Evolutionary conservation across 2,113 vertebrate species (phyloP), one percentile per base, ranked within the genome.

Genomic region (Nerophis lumbriciformis): DNA sequence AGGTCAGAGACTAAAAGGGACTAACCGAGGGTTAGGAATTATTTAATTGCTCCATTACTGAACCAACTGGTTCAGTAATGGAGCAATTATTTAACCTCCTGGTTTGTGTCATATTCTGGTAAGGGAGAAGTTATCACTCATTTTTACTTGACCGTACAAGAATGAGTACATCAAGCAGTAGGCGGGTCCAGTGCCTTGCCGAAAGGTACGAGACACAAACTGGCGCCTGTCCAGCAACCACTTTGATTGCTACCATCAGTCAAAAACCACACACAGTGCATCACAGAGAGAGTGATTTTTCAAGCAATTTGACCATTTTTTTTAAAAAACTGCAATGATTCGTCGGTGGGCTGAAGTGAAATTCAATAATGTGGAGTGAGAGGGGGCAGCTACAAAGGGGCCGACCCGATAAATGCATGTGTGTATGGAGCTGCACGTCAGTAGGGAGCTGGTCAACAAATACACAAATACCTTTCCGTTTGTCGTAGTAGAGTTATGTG

Each of bases 261-360:
- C 10, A 56, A 15, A 12, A 57, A 65, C 37, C 37, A 48, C 28
- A 35, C 44, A 42, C 49, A 59, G 47, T 47, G 48, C 3, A 7
- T 5, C 37, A 21, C 14, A 36, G n/a, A 48, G 28, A 60, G 52
- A 36, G 15, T 44, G 44, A 16, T 10, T 54, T 38, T 57, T 16
- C 53, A 45, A 60, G 53, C 28, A 61, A 58, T 58, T 44, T 56
- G 47, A 58, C 28, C 38, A n/a, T n/a, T 44, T n/a, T 44, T 19
- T 19, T 19, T 76, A 21, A 14, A 8, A 37, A 65, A 21, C 5
- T 55, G 48, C 52, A 65, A 28, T 71, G 5, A 44, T 16, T 6
- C 42, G 4, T 42, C 8, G 10, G 39, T n/a, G 15, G 39, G 12
- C 39, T 42, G 14, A 60, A 47, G 8, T 63, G 9, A 47, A 55